Percentiles rank a stretch among this genome's conserved stretches.
Evolutionary conservation across 2,113 vertebrate genomes (phyloP).

Genomic region (Micronycteris hirsuta): DNA sequence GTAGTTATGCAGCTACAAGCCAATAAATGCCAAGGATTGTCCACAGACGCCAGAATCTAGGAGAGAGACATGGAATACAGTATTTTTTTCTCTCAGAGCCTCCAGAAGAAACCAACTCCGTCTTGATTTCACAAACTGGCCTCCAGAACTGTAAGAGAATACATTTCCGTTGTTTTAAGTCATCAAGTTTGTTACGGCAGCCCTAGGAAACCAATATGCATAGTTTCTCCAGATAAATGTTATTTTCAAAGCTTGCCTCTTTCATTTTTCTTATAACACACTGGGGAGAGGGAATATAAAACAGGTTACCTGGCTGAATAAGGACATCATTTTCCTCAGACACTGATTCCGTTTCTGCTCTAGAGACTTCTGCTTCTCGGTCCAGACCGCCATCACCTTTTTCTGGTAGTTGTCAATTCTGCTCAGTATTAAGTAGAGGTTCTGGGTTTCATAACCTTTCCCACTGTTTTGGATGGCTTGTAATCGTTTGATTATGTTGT

Average conservation of each 20-base stretch:
- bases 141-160: neutral
- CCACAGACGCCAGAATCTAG: neutral
- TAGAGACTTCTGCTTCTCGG: conserved; percentile 51
- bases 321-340: conserved; percentile 54
- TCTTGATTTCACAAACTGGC: neutral
- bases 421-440: conserved; percentile 56
- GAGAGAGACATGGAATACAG: neutral
- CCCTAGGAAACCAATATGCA: neutral
- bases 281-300: neutral
- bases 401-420: conserved; percentile 69
- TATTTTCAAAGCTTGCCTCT: neutral
- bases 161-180: neutral
- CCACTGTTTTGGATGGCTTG: conserved; percentile 63
- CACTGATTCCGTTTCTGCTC: conserved; percentile 50
- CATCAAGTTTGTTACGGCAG: neutral
- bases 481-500: conserved; percentile 59
- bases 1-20: neutral
- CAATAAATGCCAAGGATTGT: neutral
- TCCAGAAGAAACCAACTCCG: neutral
- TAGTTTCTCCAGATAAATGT: neutral
- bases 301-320: conserved; percentile 68
- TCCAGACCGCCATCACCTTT: conserved; percentile 65
- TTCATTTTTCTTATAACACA: neutral
- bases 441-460: conserved; percentile 56
- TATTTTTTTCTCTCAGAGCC: neutral